Base-by-base conservation (phyloP, 2,113 vertebrate species). In the Pitta sordida region DNA sequence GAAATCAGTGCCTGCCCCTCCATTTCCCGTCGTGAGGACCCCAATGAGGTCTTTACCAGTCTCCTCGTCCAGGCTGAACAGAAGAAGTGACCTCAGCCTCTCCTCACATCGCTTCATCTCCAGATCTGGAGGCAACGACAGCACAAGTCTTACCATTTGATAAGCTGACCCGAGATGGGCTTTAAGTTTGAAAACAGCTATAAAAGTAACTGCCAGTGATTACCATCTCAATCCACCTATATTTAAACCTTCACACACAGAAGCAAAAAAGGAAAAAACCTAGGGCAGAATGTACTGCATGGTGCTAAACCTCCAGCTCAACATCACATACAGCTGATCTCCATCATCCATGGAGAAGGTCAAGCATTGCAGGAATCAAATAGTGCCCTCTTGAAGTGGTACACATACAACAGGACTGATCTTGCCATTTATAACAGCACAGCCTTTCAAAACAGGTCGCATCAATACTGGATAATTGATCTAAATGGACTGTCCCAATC, bases 261-360 rank as follows among this genome's bases (percentile, higher is more conserved):
- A 30, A 87, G 29, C 27, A 63, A 68, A n/a, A 80, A 76, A 36
- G 15, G 10, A 36, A 77, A 55, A 49, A 65, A 62, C 20, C 49
- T 22, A 26, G 1, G 10, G 30, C 23, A 65, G 9, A 43, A 56
- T 1, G 11, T 6, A 24, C 21, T 34, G 48, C 5, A 15, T 0
- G 20, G 13, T 32, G 6, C 55, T 51, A 83, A 93, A 76, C 18
- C 51, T 78, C 34, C 70, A 2, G 0, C 15, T 48, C 23, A 88
- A n/a, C 8, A 15, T 11, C 26, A 49, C 2, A 9, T 11, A 77
- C 32, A 59, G 16, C 30, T 60, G 60, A 30, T 5, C 36, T 67
- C 29, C 46, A 27, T 21, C 6, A n/a, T 34, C 52, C 27, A 10
- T 2, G 2, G 21, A 24, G 81, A 70, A 22, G 0, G 0, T 14